Base-by-base conservation (phyloP, 2,797 vertebrate species). In the Gymnoscopelus microlampas region DNA sequence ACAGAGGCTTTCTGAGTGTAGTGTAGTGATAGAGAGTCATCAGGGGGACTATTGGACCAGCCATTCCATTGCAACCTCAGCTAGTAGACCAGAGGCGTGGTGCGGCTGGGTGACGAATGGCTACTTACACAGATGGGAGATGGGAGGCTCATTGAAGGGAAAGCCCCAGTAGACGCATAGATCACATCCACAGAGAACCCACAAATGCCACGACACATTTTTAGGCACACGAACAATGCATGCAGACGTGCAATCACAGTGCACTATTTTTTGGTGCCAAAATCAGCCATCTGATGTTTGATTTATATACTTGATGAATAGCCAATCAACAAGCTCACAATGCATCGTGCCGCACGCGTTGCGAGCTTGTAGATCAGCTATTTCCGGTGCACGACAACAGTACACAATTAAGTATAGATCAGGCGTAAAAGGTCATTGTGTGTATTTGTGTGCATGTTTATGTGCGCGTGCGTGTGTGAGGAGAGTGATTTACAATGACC, bases 401-500 rank as follows among this genome's bases (percentile, higher is more conserved):
- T 0, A 23, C 3, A 7, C 53, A 32, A n/a, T 4, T 35, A 35
- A 35, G 15, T 44, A 44, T 10, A 44, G 39, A 44, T 44, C 39
- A 44, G 39, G 39, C 39, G 39, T 44, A 3, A 44, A 44, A 44
- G 39, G 39, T 44, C 39, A 44, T 10, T 7, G 59, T 13, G 48
- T 15, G 66, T 84, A 4, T 66, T 51, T 57, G 69, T 10, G 56
- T 13, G 51, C n/a, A 49, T 39, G 70, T 10, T 29, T 15, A 81
- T 60, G 72, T 68, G 77, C 57, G 55, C 63, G 74, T 3, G 3
- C 0, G 66, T 55, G 10, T 49, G 56, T 3, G 24, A 11, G 39
- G 39, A 14, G 12, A 24, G 56, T 63, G 85, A 91, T 92, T 93
- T 88, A 90, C 86, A 79, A 77, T 78, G 83, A 89, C 89, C 84